A percentile compares a stretch with the other conserved stretches of the same genome.
Evolutionary conservation across 1,140 invertebrate species (phyloP).

Genomic region (Drosophila neocordata): DNA sequence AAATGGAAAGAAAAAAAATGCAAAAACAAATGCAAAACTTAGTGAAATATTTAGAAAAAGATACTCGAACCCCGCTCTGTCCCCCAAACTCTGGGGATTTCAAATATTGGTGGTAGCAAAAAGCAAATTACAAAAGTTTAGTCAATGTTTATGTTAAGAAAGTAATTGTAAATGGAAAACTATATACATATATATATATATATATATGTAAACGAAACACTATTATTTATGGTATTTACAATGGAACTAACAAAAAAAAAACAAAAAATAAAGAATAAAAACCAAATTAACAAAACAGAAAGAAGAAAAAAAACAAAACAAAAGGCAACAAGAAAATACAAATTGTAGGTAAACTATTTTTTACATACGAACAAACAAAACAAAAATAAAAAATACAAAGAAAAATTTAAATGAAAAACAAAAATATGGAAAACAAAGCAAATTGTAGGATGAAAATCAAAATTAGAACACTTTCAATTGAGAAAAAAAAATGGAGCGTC

Average conservation of each 20-base stretch:
- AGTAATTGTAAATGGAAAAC: conserved; percentile 73
- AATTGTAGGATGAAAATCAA: conserved; percentile 14
- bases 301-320: conserved; percentile 11
- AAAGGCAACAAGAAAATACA: conserved; percentile 46
- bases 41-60: conserved; percentile 73
- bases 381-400: conserved; percentile 23
- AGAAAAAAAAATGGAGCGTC: conserved; percentile 47
- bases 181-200: conserved; percentile 44
- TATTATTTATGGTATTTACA: conserved; percentile 79
- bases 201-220: conserved; percentile 72
- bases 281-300: too few relatives aligned
- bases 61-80: not conserved
- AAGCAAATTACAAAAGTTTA: conserved; percentile 74
- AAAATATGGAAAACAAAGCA: conserved; percentile 9
- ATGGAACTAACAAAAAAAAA: conserved; percentile 17
- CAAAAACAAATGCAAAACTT: conserved; percentile 28
- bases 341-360: conserved; percentile 76
- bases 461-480: conserved; percentile 58
- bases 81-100: not conserved
- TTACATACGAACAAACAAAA: conserved; percentile 57
- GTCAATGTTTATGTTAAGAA: conserved; percentile 77
- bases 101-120: conserved; percentile 28
- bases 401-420: conserved; percentile 4
- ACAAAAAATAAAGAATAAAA: conserved; percentile 14
- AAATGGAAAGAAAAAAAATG: conserved; percentile 25